phyloP scores from a whole-genome alignment of 2,888 invertebrate genomes.

The Syrphus vitripennis region DNA sequence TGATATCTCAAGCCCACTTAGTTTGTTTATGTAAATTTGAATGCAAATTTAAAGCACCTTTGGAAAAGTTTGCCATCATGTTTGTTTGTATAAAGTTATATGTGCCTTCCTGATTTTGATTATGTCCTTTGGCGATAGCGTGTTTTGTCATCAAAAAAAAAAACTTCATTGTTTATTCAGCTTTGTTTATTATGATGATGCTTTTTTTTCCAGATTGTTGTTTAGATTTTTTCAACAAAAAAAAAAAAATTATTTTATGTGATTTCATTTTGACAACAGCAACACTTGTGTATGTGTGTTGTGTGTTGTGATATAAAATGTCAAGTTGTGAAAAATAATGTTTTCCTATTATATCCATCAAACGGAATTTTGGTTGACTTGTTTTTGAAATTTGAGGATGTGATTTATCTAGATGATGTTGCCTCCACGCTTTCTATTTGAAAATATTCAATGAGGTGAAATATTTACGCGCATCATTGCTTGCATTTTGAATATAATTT shows the following conservation, averaged over 20 bases:
- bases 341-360: background rate
- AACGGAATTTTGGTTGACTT: background rate
- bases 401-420: background rate
- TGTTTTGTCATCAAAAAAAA: background rate
- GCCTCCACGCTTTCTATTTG: background rate
- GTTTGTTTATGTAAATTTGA: conserved; percentile 33
- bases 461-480: background rate
- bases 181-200: background rate
- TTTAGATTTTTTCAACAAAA: background rate
- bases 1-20: conserved; percentile 28
- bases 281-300: too few species aligned
- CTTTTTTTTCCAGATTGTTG: conserved; percentile 5
- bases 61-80: background rate
- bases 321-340: background rate
- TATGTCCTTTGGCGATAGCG: conserved; percentile 9
- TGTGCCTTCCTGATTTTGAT: background rate
- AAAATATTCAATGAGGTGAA: background rate
- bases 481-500: background rate
- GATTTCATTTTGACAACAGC: conserved; percentile 5
- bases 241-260: too few species aligned
- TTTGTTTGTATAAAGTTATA: background rate
- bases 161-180: conserved; percentile 8
- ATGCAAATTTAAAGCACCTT: conserved; percentile 35
- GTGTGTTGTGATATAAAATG: background rate
- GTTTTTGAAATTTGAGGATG: background rate